phyloP scores from a whole-genome alignment of 2,113 vertebrate species.

The Nibea coibor region DNA sequence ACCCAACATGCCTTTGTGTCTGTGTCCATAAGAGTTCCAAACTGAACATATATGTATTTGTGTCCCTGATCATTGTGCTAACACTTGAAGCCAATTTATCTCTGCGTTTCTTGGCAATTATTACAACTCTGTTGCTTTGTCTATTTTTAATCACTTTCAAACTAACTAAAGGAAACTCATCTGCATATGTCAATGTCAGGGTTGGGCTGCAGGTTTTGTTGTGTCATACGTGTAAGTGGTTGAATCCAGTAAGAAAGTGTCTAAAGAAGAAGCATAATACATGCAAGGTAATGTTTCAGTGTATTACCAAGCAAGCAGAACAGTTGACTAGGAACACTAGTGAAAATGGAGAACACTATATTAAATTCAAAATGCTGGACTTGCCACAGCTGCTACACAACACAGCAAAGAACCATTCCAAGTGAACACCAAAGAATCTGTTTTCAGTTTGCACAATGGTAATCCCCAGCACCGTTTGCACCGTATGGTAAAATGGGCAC shows the following conservation, averaged over 20 bases:
- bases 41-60: too few species aligned
- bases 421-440: constrained; percentile 11
- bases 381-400: background rate
- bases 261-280: too few species aligned
- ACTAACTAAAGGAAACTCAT: too few species aligned
- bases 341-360: background rate
- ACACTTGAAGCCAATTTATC: too few species aligned
- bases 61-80: too few species aligned
- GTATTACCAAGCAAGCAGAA: background rate
- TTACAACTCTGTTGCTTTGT: too few species aligned
- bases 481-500: constrained; percentile 19
- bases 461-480: constrained; percentile 26
- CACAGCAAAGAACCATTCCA: background rate
- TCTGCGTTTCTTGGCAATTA: too few species aligned
- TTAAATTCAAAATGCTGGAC: constrained; percentile 15
- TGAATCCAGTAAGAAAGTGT: background rate
- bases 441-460: constrained; percentile 29
- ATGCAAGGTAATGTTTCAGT: background rate
- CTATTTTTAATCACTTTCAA: too few species aligned
- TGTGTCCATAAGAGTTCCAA: too few species aligned
- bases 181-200: too few species aligned
- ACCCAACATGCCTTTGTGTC: too few species aligned
- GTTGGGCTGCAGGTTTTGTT: background rate
- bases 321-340: too few species aligned
- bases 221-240: background rate